Evolutionary conservation across 2,113 vertebrate genomes (phyloP).

Genomic region (Oncorhynchus clarkii): DNA sequence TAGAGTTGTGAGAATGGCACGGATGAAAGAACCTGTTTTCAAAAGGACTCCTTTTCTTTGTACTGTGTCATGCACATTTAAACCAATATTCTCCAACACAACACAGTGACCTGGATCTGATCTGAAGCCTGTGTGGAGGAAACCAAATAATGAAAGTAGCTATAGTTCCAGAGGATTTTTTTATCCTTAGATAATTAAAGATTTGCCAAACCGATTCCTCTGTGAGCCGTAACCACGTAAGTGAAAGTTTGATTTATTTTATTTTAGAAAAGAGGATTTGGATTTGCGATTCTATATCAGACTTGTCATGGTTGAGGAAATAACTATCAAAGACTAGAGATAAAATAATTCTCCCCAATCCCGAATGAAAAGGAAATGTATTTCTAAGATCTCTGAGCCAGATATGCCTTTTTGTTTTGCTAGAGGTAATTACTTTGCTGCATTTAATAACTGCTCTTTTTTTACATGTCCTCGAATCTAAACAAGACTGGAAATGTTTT

Average conservation of each 20-base stretch:
- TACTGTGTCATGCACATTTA: slow-evolving; percentile 32
- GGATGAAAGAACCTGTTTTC: slow-evolving; percentile 37
- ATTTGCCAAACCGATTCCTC: slow-evolving; percentile 27
- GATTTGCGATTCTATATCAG: slow-evolving; percentile 6
- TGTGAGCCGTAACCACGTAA: slow-evolving; percentile 9
- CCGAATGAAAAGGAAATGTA: not conserved
- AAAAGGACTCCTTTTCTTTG: slow-evolving; percentile 26
- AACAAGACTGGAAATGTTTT: slow-evolving; percentile 9
- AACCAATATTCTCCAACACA: slow-evolving; percentile 13
- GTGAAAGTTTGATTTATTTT: not conserved
- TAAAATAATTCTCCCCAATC: not conserved
- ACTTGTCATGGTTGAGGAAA: not conserved
- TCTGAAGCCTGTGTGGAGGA: slow-evolving; percentile 22
- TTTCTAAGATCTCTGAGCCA: not conserved
- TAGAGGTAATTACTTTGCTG: not conserved
- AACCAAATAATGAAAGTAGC: slow-evolving; percentile 29
- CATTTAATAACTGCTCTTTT: slow-evolving; percentile 18
- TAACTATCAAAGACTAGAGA: not conserved
- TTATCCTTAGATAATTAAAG: slow-evolving; percentile 35
- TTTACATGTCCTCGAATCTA: slow-evolving; percentile 7
- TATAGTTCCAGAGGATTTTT: slow-evolving; percentile 17
- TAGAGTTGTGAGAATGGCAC: slow-evolving; percentile 9
- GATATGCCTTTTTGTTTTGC: slow-evolving; percentile 2
- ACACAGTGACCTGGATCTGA: not conserved
- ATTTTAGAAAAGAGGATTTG: slow-evolving; percentile 17